Percentiles rank a stretch among this genome's conserved stretches.
Evolutionary conservation across 2,113 vertebrate species (phyloP).

Genomic region (Brachyhypopomus occidentalis): DNA sequence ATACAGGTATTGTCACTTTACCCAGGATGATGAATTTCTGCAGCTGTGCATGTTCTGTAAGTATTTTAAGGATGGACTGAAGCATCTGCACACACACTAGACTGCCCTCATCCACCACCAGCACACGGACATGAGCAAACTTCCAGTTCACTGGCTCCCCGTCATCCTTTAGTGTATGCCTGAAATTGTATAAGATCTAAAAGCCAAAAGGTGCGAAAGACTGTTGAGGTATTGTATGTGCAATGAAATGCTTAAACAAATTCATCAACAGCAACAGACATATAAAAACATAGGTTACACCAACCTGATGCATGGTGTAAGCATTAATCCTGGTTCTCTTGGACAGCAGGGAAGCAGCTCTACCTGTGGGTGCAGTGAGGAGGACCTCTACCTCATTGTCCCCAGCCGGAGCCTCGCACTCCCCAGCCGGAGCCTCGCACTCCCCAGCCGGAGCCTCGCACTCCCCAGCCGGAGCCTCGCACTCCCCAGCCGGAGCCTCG

Average conservation of each 20-base stretch:
- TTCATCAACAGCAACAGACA: no score
- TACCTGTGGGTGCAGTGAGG: constrained; percentile 83
- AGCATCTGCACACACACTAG: constrained; percentile 78
- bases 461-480: constrained; percentile 35
- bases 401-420: no score
- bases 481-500: neutral
- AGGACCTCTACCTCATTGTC: constrained; percentile 68
- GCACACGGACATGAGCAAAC: constrained; percentile 75
- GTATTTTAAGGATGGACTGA: constrained; percentile 74
- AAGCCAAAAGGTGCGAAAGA: neutral
- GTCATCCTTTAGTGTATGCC: neutral
- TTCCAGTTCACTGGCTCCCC: constrained; percentile 67
- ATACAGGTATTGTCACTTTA: constrained; percentile 61
- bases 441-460: constrained; percentile 39
- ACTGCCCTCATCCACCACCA: constrained; percentile 87
- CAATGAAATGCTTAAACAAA: no score
- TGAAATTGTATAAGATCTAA: constrained; percentile 62
- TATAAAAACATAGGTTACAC: neutral
- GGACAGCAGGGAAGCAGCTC: constrained; percentile 76
- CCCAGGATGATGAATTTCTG: constrained; percentile 82
- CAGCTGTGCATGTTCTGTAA: constrained; percentile 72
- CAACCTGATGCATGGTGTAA: constrained; percentile 83
- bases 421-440: no score
- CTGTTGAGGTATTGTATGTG: neutral
- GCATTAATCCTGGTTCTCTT: constrained; percentile 76